These are phyloP conservation scores for Lepus americanus DNA, from an alignment of 2,113 vertebrate genomes.

Conservation along the genomic window DNA sequence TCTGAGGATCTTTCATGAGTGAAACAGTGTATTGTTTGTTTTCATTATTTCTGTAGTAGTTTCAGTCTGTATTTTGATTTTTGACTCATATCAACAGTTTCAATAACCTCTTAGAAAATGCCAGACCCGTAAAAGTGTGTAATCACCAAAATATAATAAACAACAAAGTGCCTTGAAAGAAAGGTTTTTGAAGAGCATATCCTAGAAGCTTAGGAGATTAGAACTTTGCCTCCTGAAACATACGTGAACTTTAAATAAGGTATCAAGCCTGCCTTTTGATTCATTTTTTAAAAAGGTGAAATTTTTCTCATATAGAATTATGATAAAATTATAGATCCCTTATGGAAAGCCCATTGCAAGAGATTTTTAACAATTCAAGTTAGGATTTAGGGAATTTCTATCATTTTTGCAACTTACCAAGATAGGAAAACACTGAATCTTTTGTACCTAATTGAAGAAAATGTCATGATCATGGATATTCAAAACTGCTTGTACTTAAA, in stretches of 20 bases:
- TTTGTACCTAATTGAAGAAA: background rate
- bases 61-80: background rate
- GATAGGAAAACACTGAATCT: background rate
- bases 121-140: background rate
- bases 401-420: background rate
- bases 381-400: conserved; percentile 25
- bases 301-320: background rate
- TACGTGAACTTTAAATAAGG: background rate
- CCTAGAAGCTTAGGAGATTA: background rate
- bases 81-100: conserved; percentile 26
- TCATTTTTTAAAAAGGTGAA: background rate
- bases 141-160: conserved; percentile 37
- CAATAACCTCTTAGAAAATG: conserved; percentile 46
- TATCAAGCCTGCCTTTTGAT: background rate
- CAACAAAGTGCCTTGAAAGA: conserved; percentile 39
- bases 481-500: background rate
- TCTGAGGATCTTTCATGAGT: background rate
- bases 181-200: conserved; percentile 14
- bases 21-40: background rate
- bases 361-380: conserved; percentile 17
- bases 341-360: background rate
- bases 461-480: background rate
- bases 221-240: background rate
- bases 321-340: background rate
- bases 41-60: background rate